phyloP scores from a whole-genome alignment of 2,888 invertebrate genomes.

The Lomographa bimaculata region DNA sequence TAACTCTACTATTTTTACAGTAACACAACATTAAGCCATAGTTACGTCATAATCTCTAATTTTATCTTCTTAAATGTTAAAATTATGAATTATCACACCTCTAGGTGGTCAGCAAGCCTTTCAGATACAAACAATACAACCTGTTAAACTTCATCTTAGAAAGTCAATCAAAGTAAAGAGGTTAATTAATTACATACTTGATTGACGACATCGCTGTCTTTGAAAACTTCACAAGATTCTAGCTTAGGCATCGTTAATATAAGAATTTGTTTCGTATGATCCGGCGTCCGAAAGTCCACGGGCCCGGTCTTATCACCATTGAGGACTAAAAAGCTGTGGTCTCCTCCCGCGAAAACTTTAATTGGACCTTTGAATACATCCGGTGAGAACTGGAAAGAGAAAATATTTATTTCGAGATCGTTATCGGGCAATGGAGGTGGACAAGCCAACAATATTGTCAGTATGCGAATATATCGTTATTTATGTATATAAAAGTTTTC shows the following conservation, averaged over 20 bases:
- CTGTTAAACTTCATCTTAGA: too few species aligned
- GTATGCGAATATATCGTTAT: too few species aligned
- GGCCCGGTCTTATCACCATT: conserved; percentile 67
- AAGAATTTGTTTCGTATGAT: conserved; percentile 86
- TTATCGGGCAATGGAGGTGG: neutral
- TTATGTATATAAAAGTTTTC: too few species aligned
- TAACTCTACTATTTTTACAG: too few species aligned
- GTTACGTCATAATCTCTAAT: too few species aligned
- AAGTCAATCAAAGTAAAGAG: too few species aligned
- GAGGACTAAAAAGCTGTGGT: conserved; percentile 92
- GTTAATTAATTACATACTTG: conserved; percentile 65
- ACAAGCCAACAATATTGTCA: conserved; percentile 25
- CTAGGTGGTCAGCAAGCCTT: too few species aligned
- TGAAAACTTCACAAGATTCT: conserved; percentile 83
- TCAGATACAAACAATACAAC: too few species aligned
- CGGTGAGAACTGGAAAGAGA: conserved; percentile 57
- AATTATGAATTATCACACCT: too few species aligned
- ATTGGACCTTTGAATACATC: conserved; percentile 73
- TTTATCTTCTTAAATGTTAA: too few species aligned
- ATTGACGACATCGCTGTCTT: conserved; percentile 86
- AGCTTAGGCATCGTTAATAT: conserved; percentile 84
- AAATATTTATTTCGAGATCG: conserved; percentile 1
- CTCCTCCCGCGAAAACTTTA: conserved; percentile 91
- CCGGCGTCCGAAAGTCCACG: conserved; percentile 86
- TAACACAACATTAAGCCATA: too few species aligned